Evolutionary conservation across 2,113 vertebrate genomes (phyloP).

Genomic region (Siniperca knerii): DNA sequence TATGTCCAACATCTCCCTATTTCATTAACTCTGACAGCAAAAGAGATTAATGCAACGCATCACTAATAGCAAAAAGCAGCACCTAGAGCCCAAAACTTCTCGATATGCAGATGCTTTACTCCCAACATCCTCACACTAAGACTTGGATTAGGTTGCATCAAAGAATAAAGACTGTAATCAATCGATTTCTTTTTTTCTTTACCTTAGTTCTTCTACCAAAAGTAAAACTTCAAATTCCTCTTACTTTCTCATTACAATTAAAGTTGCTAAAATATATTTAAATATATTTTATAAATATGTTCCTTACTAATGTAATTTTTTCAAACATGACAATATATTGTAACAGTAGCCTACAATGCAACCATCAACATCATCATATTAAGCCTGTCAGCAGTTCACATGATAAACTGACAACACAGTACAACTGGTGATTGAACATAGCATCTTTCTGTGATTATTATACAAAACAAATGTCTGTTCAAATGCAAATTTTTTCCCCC

Average conservation of each 20-base stretch:
- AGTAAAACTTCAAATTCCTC: conserved; percentile 62
- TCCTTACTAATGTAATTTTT: not conserved
- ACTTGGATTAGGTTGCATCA: conserved; percentile 77
- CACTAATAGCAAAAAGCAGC: conserved; percentile 54
- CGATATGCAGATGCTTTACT: conserved; percentile 73
- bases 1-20: conserved; percentile 33
- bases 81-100: conserved; percentile 62
- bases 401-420: not conserved
- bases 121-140: conserved; percentile 73
- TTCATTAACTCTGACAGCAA: conserved; percentile 71
- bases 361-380: not conserved
- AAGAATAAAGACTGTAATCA: conserved; percentile 67
- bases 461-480: conserved; percentile 43
- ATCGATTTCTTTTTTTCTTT: conserved; percentile 53
- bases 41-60: conserved; percentile 70
- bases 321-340: not conserved
- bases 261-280: not conserved
- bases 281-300: not conserved
- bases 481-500: conserved; percentile 48
- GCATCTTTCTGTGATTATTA: conserved; percentile 21
- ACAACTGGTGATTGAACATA: conserved; percentile 13
- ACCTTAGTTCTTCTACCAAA: conserved; percentile 53
- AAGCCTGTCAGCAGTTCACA: not conserved
- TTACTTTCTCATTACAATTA: conserved; percentile 20
- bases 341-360: not conserved